Base-by-base conservation (phyloP, 2,888 invertebrate genomes). In the Neoascia interrupta region DNA sequence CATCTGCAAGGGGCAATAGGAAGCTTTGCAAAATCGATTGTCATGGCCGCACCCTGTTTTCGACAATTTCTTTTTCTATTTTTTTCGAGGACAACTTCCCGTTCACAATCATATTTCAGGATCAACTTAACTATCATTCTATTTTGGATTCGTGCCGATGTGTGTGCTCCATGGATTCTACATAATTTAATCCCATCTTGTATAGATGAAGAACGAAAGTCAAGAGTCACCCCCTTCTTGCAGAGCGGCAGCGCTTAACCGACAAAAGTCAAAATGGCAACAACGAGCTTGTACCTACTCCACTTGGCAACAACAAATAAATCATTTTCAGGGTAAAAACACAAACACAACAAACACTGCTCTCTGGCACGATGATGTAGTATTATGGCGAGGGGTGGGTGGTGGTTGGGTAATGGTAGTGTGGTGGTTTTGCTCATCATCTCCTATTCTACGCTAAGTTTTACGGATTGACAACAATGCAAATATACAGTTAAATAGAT, bases 91-190 rank as follows among this genome's bases (percentile, higher is more conserved):
- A 69, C 66, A 43, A 60, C 51, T 45, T 66, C 39, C 61, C 66
- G 61, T 72, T 79, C 61, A 68, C 79, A 73, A 66, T 73, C 79
- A 73, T 73, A 79, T 73, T 79, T 79, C 79, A 72, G 72, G 72
- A 66, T 79, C 66, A 79, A 68, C 66, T 73, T 49, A 45, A 72
- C 66, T 68, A 43, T 53, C 53, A 61, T 26, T 10, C 23, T 36
- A 47, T 4, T 47, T 39, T 31, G 54, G 18, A 61, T 56, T 66
- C 72, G 76, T 79, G 54, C 49, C 54, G 15, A 31, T 68, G 61
- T 61, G 45, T 73, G 54, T 68, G 73, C 18, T 18, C 36, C 72
- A 41, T 72, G 79, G 66, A 72, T 72, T 79, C 45, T 54, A 60
- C 47, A 79, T 68, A 79, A 73, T 73, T 79, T 79, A 73, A 79